phyloP scores from a whole-genome alignment of 1,140 invertebrate species.

The Neotoxoptera formosana region DNA sequence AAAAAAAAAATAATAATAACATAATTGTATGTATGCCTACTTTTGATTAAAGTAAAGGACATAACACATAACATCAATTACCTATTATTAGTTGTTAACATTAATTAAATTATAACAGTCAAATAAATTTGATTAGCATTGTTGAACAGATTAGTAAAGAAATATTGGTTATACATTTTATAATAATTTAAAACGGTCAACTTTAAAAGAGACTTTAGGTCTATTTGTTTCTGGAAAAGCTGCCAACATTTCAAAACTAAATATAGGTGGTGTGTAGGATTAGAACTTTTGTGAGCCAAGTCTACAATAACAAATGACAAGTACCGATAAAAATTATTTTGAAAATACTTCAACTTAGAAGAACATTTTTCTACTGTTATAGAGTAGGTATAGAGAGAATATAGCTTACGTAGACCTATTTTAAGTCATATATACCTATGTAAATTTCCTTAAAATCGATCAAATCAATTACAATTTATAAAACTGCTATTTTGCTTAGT shows the following conservation, averaged over 20 bases:
- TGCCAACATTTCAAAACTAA: conserved; percentile 52
- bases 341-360: background rate
- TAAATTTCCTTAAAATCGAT: background rate
- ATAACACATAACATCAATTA: background rate
- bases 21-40: background rate
- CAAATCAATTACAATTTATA: background rate
- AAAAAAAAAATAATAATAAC: background rate
- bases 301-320: conserved; percentile 45
- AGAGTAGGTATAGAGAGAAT: background rate
- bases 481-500: too few relatives aligned
- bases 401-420: background rate
- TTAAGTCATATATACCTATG: background rate
- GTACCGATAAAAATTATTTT: conserved; percentile 47
- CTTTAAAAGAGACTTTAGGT: background rate
- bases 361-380: background rate
- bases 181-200: conserved; percentile 32
- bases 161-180: conserved; percentile 11
- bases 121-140: background rate
- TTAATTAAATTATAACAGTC: background rate
- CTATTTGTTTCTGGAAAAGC: conserved; percentile 48
- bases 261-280: conserved; percentile 49
- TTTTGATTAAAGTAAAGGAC: background rate
- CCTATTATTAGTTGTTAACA: background rate
- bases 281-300: conserved; percentile 50
- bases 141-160: background rate